Evolutionary conservation across 1,140 invertebrate genomes (phyloP).

Genomic region (Scylla paramamosain): DNA sequence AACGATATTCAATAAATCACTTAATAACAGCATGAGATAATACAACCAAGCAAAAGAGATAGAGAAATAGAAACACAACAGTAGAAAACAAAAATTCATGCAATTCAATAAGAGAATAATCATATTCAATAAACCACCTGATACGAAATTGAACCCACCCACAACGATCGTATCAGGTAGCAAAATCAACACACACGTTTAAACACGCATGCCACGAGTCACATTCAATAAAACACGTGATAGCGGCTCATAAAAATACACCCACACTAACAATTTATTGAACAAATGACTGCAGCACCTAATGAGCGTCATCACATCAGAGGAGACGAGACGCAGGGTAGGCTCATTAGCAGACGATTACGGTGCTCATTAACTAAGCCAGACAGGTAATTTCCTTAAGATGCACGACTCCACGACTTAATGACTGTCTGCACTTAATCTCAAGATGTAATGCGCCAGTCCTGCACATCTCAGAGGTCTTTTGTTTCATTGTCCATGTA

Average conservation of each 20-base stretch:
- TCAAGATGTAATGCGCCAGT: neutral
- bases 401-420: neutral
- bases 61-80: no score
- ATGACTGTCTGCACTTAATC: neutral
- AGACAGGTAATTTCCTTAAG: constrained; percentile 5
- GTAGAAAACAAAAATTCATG: no score
- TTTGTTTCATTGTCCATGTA: neutral
- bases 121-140: no score
- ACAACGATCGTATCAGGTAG: no score
- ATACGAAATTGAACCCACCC: no score
- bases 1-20: no score
- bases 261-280: neutral
- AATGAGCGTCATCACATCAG: neutral
- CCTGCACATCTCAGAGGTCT: neutral
- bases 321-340: neutral
- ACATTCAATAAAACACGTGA: no score
- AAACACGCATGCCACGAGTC: no score
- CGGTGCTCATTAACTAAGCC: neutral
- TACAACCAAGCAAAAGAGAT: neutral
- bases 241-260: neutral
- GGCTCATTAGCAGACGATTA: neutral
- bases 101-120: no score
- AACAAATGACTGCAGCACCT: neutral
- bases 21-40: neutral
- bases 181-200: no score